A percentile compares a stretch with the other conserved stretches of the same genome.
Evolutionary conservation across 2,888 invertebrate genomes (phyloP).

Genomic region (Drosophila anomalipes): DNA sequence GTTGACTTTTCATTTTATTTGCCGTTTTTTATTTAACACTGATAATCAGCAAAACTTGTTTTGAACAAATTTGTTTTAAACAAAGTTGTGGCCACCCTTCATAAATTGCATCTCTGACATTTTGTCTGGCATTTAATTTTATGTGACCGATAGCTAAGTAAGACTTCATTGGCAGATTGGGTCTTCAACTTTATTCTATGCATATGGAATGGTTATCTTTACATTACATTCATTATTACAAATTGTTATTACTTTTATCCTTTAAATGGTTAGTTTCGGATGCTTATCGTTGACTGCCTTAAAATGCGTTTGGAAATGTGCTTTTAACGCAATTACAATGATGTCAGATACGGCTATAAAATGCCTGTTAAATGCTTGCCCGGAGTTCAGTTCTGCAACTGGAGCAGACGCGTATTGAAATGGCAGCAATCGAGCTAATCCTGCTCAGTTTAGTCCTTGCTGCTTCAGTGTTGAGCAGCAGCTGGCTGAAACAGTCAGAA

Average conservation of each 20-base stretch:
- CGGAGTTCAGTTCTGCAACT: slow-evolving; percentile 22
- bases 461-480: background rate
- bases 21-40: background rate
- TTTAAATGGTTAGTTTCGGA: slow-evolving; percentile 2
- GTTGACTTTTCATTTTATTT: background rate
- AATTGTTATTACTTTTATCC: background rate
- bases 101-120: background rate
- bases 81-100: background rate
- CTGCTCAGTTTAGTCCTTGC: slow-evolving; percentile 17
- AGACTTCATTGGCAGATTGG: background rate
- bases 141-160: background rate
- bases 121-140: background rate
- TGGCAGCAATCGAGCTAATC: slow-evolving; percentile 23
- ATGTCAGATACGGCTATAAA: slow-evolving; percentile 38
- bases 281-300: slow-evolving; percentile 20
- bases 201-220: background rate
- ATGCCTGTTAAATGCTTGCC: background rate
- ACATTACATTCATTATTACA: no score
- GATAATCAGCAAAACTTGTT: background rate
- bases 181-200: background rate
- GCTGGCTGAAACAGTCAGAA: background rate
- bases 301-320: slow-evolving; percentile 35
- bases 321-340: slow-evolving; percentile 52
- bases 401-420: slow-evolving; percentile 16
- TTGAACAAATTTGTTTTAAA: background rate